Conservation (phyloP, 2,797 vertebrate species). For the Petrocephalus sullivani region DNA sequence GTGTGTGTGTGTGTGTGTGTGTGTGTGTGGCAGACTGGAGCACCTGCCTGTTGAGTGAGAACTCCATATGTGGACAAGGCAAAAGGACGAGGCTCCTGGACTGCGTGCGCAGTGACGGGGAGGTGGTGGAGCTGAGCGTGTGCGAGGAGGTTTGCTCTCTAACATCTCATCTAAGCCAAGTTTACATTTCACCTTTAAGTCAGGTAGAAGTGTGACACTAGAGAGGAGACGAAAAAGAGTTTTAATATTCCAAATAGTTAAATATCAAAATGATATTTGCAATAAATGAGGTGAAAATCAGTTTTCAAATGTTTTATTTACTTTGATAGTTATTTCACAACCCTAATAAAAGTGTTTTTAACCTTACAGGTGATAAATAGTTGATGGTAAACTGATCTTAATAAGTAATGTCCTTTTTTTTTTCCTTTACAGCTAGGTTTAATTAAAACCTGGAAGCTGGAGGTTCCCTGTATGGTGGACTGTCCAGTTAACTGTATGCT, state of each 20-base stretch:
- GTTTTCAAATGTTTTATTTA: background rate
- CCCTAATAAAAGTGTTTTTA: background rate
- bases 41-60: conserved; percentile 81
- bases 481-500: conserved; percentile 85
- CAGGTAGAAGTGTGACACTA: background rate
- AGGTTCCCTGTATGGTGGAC: conserved; percentile 67
- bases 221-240: background rate
- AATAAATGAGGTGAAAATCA: background rate
- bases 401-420: background rate
- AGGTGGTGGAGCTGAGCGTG: conserved; percentile 56
- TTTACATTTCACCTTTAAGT: background rate
- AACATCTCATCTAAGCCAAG: background rate
- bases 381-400: background rate
- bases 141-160: conserved; percentile 74
- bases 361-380: background rate
- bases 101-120: conserved; percentile 79
- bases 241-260: background rate
- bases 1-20: conserved; percentile 10
- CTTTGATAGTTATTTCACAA: background rate
- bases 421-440: conserved; percentile 58
- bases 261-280: background rate
- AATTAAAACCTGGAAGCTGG: conserved; percentile 63
- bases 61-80: conserved; percentile 78
- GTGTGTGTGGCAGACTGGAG: conserved; percentile 76
- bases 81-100: conserved; percentile 72